phyloP scores from a whole-genome alignment of 2,113 vertebrate species.

The Cranoglanis bouderius region DNA sequence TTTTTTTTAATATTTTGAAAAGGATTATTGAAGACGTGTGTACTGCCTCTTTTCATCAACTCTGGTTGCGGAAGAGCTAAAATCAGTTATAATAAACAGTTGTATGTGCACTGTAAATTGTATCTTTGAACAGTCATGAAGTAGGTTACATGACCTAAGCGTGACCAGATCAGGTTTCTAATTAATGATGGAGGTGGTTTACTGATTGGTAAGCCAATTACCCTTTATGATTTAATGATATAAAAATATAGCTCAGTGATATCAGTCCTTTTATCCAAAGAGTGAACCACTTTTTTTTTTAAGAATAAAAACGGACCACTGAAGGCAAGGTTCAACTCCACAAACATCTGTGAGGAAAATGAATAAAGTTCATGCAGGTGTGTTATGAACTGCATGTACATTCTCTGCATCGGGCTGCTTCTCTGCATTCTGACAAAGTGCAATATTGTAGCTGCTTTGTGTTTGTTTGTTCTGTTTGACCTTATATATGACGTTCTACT shows the following conservation, averaged over 20 bases:
- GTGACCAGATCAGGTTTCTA: conserved; percentile 3
- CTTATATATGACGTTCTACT: conserved; percentile 35
- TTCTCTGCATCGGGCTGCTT: conserved; percentile 28
- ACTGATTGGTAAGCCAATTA: neutral
- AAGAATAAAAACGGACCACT: conserved; percentile 1
- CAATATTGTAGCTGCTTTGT: conserved; percentile 50
- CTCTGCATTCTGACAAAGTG: conserved; percentile 43
- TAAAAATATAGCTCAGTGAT: neutral
- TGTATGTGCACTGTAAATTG: conserved; percentile 37
- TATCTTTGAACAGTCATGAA: neutral
- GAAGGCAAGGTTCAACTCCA: neutral
- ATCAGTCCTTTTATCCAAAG: neutral
- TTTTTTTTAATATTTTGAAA: no score
- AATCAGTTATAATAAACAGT: conserved; percentile 13
- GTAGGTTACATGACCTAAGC: conserved; percentile 14
- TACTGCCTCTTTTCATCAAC: conserved; percentile 5
- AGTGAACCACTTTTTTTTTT: neutral
- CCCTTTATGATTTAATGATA: neutral
- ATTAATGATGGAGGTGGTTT: conserved; percentile 15
- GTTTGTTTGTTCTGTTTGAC: conserved; percentile 30
- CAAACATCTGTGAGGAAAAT: neutral
- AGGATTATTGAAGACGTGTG: neutral
- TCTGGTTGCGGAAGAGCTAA: neutral
- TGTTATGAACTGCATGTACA: neutral
- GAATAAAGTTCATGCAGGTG: neutral